Base-by-base conservation (phyloP, 2,888 invertebrate genomes). In the Coelopa pilipes region DNA sequence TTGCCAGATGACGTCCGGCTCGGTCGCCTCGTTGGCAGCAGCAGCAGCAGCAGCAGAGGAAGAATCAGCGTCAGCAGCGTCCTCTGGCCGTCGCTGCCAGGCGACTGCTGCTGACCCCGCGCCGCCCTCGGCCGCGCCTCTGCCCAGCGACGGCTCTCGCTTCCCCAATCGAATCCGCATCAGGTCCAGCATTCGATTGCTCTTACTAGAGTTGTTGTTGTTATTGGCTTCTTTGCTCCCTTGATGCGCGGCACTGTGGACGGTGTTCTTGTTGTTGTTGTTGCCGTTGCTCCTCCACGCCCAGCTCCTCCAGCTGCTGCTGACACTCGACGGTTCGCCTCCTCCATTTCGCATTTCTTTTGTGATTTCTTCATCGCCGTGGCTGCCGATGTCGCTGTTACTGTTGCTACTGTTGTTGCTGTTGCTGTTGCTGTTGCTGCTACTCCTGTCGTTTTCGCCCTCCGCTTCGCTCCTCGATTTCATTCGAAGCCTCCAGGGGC, bases 341-440 rank as follows among this genome's bases (percentile, higher is more conserved):
- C n/a, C n/a, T 53, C 5, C n/a, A 15, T 15, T 53, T 53, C n/a
- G n/a, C 57, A 34, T 34, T 34, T 34, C 34, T 34, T 34, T 34
- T 34, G 34, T 34, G 34, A 34, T 34, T 34, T 34, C 34, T 7
- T 34, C 34, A 34, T 34, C 7, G 34, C 34, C 7, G 67, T 63
- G 75, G 65, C 53, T 69, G 46, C 57, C 73, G 68, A 46, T 68
- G 45, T 67, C 50, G 75, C 60, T 76, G 72, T 70, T 53, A 12
- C 49, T 62, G 57, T 74, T 74, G 57, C 59, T 72, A 65, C 55
- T 74, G 49, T 55, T 69, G 59, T 71, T 70, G 69, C 59, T 70
- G 63, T 73, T 74, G 60, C 49, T 62, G 24, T 63, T 66, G 77
- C 67, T 76, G 73, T 72, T 77, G 50, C 57, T 68, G 49, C 63